A percentile compares a stretch with the other conserved stretches of the same genome.
Evolutionary conservation across 1,140 invertebrate species (phyloP).

Genomic region (Yoshiicerus persimilis): DNA sequence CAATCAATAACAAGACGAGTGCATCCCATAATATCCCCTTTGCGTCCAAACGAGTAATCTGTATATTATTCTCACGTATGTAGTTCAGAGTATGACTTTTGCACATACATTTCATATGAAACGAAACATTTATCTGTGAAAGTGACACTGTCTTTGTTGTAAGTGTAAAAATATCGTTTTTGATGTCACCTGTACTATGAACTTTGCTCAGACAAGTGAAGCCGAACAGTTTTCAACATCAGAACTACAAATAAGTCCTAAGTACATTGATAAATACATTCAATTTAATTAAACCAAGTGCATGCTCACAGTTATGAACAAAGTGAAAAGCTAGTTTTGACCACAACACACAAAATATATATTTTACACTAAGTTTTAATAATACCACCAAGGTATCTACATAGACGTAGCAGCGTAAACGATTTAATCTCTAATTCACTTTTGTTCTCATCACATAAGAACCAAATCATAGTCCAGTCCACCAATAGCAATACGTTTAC

Average conservation of each 20-base stretch:
- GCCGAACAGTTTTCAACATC: no score
- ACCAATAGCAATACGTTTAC: background rate
- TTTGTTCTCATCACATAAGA: background rate
- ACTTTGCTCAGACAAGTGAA: constrained; percentile 1
- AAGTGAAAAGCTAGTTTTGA: no score
- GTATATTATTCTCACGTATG: background rate
- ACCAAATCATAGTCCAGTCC: background rate
- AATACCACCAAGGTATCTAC: no score
- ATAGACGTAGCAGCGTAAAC: no score
- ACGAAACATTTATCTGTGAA: background rate
- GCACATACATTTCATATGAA: no score
- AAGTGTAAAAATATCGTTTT: background rate
- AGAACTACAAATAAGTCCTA: no score
- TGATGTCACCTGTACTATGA: constrained; percentile 36
- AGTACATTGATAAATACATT: background rate
- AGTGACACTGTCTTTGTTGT: background rate
- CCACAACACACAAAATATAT: no score
- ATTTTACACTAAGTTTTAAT: no score
- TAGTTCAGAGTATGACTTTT: no score
- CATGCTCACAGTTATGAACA: background rate
- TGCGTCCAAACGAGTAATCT: background rate
- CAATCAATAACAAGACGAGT: background rate
- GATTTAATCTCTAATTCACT: no score
- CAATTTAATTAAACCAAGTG: background rate
- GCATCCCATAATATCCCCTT: background rate